Conservation (phyloP, 2,113 vertebrate genomes). For the Spilogale gracilis region DNA sequence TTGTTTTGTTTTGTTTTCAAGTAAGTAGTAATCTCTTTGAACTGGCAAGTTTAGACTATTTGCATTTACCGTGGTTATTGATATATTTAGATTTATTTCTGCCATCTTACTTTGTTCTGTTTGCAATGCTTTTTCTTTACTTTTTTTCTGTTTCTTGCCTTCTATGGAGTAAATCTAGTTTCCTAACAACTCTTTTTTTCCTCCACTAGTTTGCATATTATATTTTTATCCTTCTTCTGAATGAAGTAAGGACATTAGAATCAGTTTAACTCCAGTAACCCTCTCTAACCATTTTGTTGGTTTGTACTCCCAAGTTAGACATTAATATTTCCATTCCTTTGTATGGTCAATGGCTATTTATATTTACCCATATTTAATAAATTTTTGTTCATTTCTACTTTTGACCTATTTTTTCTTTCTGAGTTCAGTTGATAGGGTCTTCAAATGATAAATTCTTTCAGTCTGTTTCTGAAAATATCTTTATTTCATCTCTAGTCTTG, state of each 20-base stretch:
- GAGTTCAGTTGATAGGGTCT: neutral
- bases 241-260: conserved; percentile 2
- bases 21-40: conserved; percentile 40
- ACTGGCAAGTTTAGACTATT: neutral
- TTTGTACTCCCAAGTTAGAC: neutral
- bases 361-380: neutral
- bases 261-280: neutral
- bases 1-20: neutral
- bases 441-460: neutral
- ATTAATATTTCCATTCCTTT: neutral
- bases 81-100: neutral
- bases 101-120: neutral
- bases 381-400: neutral
- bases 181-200: neutral
- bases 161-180: neutral
- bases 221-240: neutral
- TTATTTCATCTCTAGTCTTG: neutral
- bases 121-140: neutral
- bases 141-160: neutral
- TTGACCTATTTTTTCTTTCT: neutral
- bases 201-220: neutral
- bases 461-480: neutral
- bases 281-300: neutral
- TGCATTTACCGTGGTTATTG: neutral
- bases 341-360: neutral